A percentile compares a stretch with the other conserved stretches of the same genome.
phyloP scores from a whole-genome alignment of 2,113 vertebrate genomes.

The Rhinolophus sinicus region DNA sequence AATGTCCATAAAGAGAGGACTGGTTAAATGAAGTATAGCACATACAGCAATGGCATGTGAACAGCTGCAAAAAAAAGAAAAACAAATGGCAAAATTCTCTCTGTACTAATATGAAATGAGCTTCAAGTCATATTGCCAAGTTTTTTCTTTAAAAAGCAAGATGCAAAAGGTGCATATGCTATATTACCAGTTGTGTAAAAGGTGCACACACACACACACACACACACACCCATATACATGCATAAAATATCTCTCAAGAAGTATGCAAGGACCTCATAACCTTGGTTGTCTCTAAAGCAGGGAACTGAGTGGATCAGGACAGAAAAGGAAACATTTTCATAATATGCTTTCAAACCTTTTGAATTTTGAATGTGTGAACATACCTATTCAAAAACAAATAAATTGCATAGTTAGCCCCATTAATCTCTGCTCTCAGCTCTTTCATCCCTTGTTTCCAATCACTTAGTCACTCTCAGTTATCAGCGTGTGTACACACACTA shows the following conservation, averaged over 20 bases:
- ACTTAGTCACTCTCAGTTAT: not conserved
- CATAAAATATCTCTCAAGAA: not conserved
- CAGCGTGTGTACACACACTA: not conserved
- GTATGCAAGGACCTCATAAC: not conserved
- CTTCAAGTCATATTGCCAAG: not conserved
- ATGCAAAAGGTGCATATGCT: not conserved
- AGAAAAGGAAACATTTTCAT: not conserved
- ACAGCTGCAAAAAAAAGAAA: not conserved
- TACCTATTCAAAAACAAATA: conserved; percentile 19
- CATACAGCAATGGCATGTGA: not conserved
- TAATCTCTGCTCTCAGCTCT: not conserved
- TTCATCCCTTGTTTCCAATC: not conserved
- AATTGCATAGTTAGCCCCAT: not conserved
- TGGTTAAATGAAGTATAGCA: not conserved
- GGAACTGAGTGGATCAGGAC: not conserved
- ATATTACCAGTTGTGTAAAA: not conserved
- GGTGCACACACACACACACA: not conserved
- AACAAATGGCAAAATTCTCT: not conserved
- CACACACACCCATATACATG: not conserved
- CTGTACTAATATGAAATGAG: not conserved
- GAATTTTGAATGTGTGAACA: not conserved
- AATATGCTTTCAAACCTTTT: not conserved
- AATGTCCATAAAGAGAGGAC: not conserved
- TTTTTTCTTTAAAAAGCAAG: not conserved
- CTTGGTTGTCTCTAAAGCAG: not conserved